Evolutionary conservation across 1,140 invertebrate genomes (phyloP), one percentile per base, ranked within the genome.

Genomic region (Caenorhabditis brenneri): DNA sequence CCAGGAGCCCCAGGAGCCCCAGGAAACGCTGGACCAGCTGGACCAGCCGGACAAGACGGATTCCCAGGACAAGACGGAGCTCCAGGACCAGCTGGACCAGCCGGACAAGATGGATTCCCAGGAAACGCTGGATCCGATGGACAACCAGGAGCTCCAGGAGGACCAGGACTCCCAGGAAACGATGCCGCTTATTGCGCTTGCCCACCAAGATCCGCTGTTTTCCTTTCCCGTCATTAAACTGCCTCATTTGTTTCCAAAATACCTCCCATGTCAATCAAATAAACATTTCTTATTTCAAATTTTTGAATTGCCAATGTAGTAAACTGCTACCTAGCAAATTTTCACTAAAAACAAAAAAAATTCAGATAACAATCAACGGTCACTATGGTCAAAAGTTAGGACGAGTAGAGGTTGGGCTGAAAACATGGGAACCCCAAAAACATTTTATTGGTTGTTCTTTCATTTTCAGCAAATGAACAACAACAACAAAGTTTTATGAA

Each of bases 141-240:
- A 60, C 65, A 79, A 1, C 82, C 69, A 36, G 82, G 69, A 80
- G 33, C 42, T 9, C 46, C 60, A 39, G 82, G 82, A 81, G 51
- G 42, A 48, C 42, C 80, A 58, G 58, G 81, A 55, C 53, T 81
- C n/a, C 81, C 84, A 83, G 84, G 84, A 33, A 83, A 79, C 49
- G 84, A 85, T 58, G 80, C 84, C 39, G 80, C 80, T 58, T 85
- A 85, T 53, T 85, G 84, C 69, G 84, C 84, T 65, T 85, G 84
- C 84, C 84, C 84, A 39, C 84, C 84, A 36, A 53, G 84, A 36
- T 85, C 84, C 48, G 60, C 84, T 42, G 84, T 84, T 27, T 84
- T 84, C 82, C 33, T 84, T 48, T 79, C 74, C 31, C 69, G 82
- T 27, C 33, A 42, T 74, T 74, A 74, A 42, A 46, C 33, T 74